Evolutionary conservation across 2,797 vertebrate genomes (phyloP).

Genomic region (Schizopygopsis malacanthus): DNA sequence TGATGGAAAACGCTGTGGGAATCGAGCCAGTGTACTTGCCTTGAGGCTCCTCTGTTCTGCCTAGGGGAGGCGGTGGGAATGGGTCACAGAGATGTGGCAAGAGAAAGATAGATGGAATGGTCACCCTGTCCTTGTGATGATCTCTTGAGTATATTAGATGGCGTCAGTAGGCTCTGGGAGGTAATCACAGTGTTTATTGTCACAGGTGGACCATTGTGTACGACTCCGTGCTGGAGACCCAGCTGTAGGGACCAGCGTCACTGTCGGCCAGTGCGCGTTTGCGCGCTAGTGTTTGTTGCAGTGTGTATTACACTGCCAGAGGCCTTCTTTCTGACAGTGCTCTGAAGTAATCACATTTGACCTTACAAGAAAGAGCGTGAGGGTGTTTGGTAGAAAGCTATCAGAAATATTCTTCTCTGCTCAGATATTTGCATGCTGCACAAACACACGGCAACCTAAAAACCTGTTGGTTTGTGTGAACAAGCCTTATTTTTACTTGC

Average conservation of each 20-base stretch:
- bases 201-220: constrained; percentile 73
- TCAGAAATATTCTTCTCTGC: constrained; percentile 22
- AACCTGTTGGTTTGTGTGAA: not conserved
- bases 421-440: not conserved
- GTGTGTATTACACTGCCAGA: constrained; percentile 38
- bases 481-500: constrained; percentile 18
- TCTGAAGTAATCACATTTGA: constrained; percentile 51
- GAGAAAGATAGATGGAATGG: constrained; percentile 40
- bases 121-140: constrained; percentile 63
- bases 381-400: constrained; percentile 25
- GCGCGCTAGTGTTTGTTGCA: constrained; percentile 36
- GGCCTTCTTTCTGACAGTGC: constrained; percentile 44
- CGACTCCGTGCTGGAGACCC: constrained; percentile 65
- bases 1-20: constrained; percentile 53
- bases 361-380: constrained; percentile 26
- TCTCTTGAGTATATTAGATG: constrained; percentile 67
- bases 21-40: constrained; percentile 39
- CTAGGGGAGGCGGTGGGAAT: constrained; percentile 21
- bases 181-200: constrained; percentile 76
- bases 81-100: constrained; percentile 36
- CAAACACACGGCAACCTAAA: not conserved
- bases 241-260: constrained; percentile 70
- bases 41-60: constrained; percentile 37
- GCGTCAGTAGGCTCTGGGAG: constrained; percentile 73
- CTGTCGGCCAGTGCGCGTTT: constrained; percentile 33